Percentiles rank a stretch among this genome's conserved stretches.
phyloP scores from a whole-genome alignment of 2,888 invertebrate species.

The Gasteruption jaculator region DNA sequence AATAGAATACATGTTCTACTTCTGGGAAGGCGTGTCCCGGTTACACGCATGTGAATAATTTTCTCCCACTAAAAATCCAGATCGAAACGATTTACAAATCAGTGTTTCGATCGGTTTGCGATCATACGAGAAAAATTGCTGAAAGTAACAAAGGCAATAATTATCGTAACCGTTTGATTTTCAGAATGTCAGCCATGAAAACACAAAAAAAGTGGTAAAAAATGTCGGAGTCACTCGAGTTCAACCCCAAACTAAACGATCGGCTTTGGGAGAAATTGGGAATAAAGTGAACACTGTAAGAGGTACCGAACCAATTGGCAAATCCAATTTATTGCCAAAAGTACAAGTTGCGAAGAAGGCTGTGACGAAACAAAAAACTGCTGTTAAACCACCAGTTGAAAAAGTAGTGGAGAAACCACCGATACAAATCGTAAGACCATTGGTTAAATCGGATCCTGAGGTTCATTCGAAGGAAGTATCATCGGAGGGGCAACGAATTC shows the following conservation, averaged over 20 bases:
- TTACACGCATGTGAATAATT: too few species aligned
- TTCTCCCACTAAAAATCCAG: too few species aligned
- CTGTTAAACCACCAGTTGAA: conserved; percentile 23
- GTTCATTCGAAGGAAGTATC: conserved; percentile 15
- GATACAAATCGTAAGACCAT: conserved; percentile 31
- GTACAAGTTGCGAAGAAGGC: conserved; percentile 29
- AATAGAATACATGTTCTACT: too few species aligned
- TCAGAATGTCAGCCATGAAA: conserved; percentile 45
- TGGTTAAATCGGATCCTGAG: conserved; percentile 26
- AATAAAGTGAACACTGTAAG: conserved; percentile 51
- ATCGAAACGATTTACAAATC: too few species aligned
- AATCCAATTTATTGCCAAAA: conserved; percentile 30
- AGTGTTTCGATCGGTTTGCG: too few species aligned
- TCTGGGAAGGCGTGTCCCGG: too few species aligned
- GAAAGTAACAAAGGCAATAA: too few species aligned
- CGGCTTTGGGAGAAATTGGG: conserved; percentile 55
- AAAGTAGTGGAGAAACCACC: conserved; percentile 30
- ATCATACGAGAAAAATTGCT: too few species aligned
- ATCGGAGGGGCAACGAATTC: too few species aligned
- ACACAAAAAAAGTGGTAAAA: conserved; percentile 37
- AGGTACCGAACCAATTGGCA: conserved; percentile 44
- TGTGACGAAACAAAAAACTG: conserved; percentile 17
- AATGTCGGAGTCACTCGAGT: conserved; percentile 18
- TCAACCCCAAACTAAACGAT: conserved; percentile 37
- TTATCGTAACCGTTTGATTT: too few species aligned